Evolutionary conservation across 53 echinoderm and acorn worm genomes (phyloP).

Genomic region (Henricia sp.): DNA sequence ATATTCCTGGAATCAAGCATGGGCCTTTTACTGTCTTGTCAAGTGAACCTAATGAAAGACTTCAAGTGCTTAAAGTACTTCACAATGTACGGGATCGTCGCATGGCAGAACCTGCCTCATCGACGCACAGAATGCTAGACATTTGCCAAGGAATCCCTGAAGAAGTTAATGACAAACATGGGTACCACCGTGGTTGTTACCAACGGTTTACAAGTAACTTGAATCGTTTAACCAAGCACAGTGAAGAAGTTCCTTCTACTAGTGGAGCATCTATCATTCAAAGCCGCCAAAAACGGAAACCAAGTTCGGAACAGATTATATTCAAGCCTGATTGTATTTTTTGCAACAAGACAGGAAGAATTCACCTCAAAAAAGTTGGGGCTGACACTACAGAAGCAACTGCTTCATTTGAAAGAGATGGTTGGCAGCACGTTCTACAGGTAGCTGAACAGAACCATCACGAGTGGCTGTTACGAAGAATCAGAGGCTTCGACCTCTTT

Average conservation of each 20-base stretch:
- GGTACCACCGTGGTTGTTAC: slow-evolving; percentile 62
- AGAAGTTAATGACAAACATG: slow-evolving; percentile 13
- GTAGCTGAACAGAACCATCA: slow-evolving; percentile 42
- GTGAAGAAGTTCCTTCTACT: too few species aligned
- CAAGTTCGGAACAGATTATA: neutral
- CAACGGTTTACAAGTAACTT: slow-evolving; percentile 52
- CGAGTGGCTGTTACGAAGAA: slow-evolving; percentile 38
- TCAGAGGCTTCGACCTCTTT: slow-evolving; percentile 57
- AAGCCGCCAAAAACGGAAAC: too few species aligned
- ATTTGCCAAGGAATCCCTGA: slow-evolving; percentile 37
- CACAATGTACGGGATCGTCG: slow-evolving; percentile 30
- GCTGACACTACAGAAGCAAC: neutral
- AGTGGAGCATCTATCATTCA: neutral
- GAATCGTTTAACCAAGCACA: slow-evolving; percentile 9
- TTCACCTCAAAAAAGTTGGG: neutral
- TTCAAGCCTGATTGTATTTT: slow-evolving; percentile 49
- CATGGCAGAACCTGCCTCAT: slow-evolving; percentile 42
- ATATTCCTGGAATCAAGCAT: neutral
- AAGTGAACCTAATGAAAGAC: slow-evolving; percentile 6
- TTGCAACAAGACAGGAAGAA: slow-evolving; percentile 36
- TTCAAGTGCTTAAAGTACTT: slow-evolving; percentile 5
- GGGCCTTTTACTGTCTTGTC: neutral
- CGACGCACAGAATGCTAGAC: slow-evolving; percentile 20
- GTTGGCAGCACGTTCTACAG: slow-evolving; percentile 20
- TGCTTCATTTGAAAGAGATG: neutral